A percentile compares a stretch with the other conserved stretches of the same genome.
These are phyloP conservation scores for Zapornia atra DNA, from an alignment of 2,113 vertebrate species.

Conservation along the genomic window DNA sequence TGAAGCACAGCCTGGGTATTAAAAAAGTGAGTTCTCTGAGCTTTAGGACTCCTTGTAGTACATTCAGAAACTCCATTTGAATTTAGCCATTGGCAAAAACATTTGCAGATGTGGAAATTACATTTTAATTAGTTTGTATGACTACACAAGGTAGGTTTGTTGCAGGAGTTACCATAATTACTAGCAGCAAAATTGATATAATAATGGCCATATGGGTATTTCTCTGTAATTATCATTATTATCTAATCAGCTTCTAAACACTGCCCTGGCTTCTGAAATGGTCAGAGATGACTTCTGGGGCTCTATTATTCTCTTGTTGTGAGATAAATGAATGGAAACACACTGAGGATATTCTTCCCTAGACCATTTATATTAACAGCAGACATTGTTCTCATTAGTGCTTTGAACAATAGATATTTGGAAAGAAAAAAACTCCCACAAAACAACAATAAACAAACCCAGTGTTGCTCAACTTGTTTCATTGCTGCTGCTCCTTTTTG, in stretches of 20 bases:
- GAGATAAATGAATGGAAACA: background rate
- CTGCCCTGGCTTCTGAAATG: background rate
- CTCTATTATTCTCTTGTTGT: background rate
- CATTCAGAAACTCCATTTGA: background rate
- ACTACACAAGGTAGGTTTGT: constrained; percentile 38
- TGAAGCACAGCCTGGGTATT: background rate
- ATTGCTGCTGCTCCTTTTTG: background rate
- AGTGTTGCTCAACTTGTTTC: background rate
- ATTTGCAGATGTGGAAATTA: constrained; percentile 56
- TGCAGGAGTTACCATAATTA: background rate
- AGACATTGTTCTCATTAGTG: background rate
- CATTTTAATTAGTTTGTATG: constrained; percentile 62
- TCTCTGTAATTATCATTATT: constrained; percentile 54
- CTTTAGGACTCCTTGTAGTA: background rate
- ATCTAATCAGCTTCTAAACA: background rate
- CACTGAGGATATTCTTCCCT: background rate
- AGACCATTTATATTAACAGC: background rate
- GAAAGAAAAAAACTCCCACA: background rate
- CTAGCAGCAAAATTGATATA: background rate
- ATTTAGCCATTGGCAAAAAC: constrained; percentile 53
- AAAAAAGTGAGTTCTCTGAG: background rate
- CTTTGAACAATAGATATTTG: background rate
- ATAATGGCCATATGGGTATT: background rate
- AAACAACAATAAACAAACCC: background rate
- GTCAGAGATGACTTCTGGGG: background rate